Evolutionary conservation across 2,888 invertebrate species (phyloP).

Genomic region (Eilema sororculum): DNA sequence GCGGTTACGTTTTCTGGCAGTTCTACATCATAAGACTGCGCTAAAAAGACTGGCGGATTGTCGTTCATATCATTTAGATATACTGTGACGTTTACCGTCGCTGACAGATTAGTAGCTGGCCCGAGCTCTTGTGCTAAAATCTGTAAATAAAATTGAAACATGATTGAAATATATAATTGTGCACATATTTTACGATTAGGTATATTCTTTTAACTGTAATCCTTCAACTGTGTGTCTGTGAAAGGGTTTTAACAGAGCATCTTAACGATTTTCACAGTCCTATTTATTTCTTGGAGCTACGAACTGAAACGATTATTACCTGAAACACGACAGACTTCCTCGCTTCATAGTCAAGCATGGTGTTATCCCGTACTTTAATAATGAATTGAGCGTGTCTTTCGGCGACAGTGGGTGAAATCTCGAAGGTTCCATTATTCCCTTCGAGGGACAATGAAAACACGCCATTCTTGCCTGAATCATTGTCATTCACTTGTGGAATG

Average conservation of each 20-base stretch:
- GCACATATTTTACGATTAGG: too few relatives aligned
- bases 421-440: constrained; percentile 95
- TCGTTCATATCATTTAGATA: constrained; percentile 95
- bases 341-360: constrained; percentile 94
- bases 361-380: constrained; percentile 93
- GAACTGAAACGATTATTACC: constrained; percentile 69
- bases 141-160: constrained; percentile 72
- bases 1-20: constrained; percentile 93
- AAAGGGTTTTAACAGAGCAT: too few relatives aligned
- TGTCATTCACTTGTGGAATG: constrained; percentile 91
- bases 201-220: too few relatives aligned
- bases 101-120: constrained; percentile 91
- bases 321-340: constrained; percentile 91
- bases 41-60: constrained; percentile 93
- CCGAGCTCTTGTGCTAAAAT: constrained; percentile 94
- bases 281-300: neutral
- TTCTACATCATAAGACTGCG: constrained; percentile 90
- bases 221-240: too few relatives aligned
- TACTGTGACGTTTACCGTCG: constrained; percentile 92
- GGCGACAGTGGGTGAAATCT: constrained; percentile 93
- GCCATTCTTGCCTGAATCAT: constrained; percentile 93
- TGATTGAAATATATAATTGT: too few relatives aligned
- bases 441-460: constrained; percentile 92
- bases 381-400: constrained; percentile 93
- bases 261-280: too few relatives aligned